Base-by-base conservation (phyloP, 1,140 invertebrate genomes). In the Melanaphis sacchari region DNA sequence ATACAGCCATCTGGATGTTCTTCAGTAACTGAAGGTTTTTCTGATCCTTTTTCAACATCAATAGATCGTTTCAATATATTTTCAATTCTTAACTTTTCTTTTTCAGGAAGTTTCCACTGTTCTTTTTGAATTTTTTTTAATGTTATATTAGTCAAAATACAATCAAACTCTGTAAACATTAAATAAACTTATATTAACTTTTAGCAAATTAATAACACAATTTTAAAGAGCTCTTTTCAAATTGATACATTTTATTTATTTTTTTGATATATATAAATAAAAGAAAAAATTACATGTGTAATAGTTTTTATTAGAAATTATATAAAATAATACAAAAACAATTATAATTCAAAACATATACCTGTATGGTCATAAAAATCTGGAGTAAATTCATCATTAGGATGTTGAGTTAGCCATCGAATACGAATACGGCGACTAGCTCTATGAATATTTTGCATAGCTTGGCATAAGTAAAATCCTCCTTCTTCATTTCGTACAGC, bases 321-420 rank as follows among this genome's bases (percentile, higher is more conserved):
- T 15, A 31, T 18, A 31, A 41, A 43, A 43, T 43, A 40, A 85
- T 26, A 84, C 2, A 38, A 38, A 81, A 21, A 38, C 36, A 22
- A 24, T 85, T 31, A 24, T 43, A n/a, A 43, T 15, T 85, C 40
- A 82, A 82, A 40, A 43, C 43, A 9, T 26, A 31, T 85, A 97
- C 97, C 97, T 95, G 97, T 98, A 82, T 96, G 95, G 95, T 99
- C 98, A 95, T 98, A 97, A 96, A 98, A 99, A 95, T 99, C 98
- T 7, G 98, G 97, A 87, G 97, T 97, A 95, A 98, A 99, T 89
- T 95, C 94, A 92, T 95, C 94, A 87, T 94, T 93, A n/a, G 93
- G 93, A 76, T 97, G 97, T 95, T 97, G 97, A 9, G 97, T 98
- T 54, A 98, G 95, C 98, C 98, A 99, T 94, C 98, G 97, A 94